Evolutionary conservation across 1,140 invertebrate species (phyloP).

Genomic region (Heliconius hermathena): DNA sequence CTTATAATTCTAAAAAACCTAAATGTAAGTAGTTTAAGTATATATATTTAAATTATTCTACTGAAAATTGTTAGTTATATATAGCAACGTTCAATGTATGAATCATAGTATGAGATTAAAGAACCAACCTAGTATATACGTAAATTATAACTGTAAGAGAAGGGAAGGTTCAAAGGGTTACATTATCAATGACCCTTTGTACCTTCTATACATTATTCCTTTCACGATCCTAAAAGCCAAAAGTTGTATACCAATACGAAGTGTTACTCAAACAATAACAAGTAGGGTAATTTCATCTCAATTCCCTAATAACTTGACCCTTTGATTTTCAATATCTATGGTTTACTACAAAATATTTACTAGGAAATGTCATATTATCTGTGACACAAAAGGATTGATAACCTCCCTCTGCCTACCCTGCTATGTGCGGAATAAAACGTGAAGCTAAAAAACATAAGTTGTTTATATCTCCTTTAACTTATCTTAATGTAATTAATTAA

Average conservation of each 20-base stretch:
- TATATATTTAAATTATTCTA: too few relatives aligned
- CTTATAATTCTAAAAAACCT: too few relatives aligned
- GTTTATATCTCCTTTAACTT: too few relatives aligned
- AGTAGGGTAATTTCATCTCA: slow-evolving; percentile 32
- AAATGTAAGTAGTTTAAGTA: too few relatives aligned
- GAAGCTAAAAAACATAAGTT: too few relatives aligned
- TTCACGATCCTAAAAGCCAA: slow-evolving; percentile 31
- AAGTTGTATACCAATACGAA: slow-evolving; percentile 28
- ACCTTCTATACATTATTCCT: slow-evolving; percentile 38
- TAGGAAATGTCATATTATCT: slow-evolving; percentile 8
- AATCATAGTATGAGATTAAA: too few relatives aligned
- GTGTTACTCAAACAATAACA: slow-evolving; percentile 38
- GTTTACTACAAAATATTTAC: slow-evolving; percentile 23
- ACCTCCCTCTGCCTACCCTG: too few relatives aligned
- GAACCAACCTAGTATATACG: neutral
- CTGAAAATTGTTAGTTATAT: too few relatives aligned
- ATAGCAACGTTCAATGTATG: too few relatives aligned
- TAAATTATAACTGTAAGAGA: neutral
- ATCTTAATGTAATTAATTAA: too few relatives aligned
- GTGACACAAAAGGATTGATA: slow-evolving; percentile 14
- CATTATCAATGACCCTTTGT: slow-evolving; percentile 26
- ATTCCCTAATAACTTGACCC: slow-evolving; percentile 23
- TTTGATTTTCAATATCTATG: slow-evolving; percentile 30
- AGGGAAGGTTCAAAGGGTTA: slow-evolving; percentile 18
- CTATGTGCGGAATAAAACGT: too few relatives aligned